Evolutionary conservation across 2,113 vertebrate genomes (phyloP).

Genomic region (Okapia johnstoni): DNA sequence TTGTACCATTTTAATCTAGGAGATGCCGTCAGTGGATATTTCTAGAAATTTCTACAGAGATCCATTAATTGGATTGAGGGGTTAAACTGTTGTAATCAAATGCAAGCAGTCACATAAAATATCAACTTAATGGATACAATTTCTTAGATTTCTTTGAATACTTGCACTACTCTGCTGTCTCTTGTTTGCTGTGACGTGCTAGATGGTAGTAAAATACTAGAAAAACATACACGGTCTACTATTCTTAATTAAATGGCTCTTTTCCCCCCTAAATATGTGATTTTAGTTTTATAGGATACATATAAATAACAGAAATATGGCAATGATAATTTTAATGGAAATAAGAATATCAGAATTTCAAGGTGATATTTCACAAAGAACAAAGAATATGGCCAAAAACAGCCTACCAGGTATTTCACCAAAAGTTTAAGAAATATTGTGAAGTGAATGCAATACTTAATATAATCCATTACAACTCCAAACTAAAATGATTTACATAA

Average conservation of each 20-base stretch:
- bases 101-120: not conserved
- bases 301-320: not conserved
- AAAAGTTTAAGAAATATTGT: not conserved
- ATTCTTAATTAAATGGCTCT: not conserved
- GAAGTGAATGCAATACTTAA: not conserved
- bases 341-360: constrained; percentile 18
- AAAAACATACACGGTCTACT: not conserved
- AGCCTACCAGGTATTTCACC: not conserved
- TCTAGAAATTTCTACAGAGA: constrained; percentile 17
- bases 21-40: not conserved
- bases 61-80: not conserved
- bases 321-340: not conserved
- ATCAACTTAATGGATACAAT: not conserved
- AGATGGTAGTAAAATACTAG: not conserved
- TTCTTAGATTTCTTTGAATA: not conserved
- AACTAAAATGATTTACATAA: constrained; percentile 5
- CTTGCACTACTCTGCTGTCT: not conserved
- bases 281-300: not conserved
- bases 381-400: not conserved
- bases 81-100: not conserved
- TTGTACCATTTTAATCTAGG: constrained; percentile 21
- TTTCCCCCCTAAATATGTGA: not conserved
- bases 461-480: not conserved
- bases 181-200: not conserved
- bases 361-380: not conserved